phyloP scores from a whole-genome alignment of 1,140 invertebrate genomes.

The Onthophagus taurus region DNA sequence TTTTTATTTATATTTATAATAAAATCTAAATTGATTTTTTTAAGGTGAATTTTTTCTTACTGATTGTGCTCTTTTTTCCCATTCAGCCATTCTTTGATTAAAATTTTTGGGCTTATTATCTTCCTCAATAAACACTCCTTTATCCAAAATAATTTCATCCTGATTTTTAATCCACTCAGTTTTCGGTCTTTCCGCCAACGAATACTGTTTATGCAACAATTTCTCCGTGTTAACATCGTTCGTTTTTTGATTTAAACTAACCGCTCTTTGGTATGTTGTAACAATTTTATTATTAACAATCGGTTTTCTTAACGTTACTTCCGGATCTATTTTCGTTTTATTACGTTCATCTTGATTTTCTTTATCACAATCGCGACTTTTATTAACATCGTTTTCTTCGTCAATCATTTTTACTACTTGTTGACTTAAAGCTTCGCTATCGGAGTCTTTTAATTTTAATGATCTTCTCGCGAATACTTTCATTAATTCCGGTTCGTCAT shows the following conservation, averaged over 20 bases:
- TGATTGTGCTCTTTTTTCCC: constrained; percentile 62
- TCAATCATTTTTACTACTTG: constrained; percentile 40
- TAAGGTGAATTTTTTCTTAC: too few species aligned
- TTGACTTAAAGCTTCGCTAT: constrained; percentile 47
- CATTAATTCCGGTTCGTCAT: constrained; percentile 62
- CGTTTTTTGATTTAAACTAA: constrained; percentile 24
- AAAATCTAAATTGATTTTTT: too few species aligned
- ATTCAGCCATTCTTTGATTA: constrained; percentile 60
- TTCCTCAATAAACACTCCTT: constrained; percentile 36
- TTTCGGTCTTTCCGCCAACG: constrained; percentile 23
- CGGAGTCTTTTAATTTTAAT: constrained; percentile 60
- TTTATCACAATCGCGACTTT: constrained; percentile 56
- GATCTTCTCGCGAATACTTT: constrained; percentile 70
- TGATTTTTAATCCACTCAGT: constrained; percentile 25
- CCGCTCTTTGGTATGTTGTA: constrained; percentile 19
- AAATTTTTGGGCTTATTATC: constrained; percentile 56
- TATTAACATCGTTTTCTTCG: constrained; percentile 21
- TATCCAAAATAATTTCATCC: constrained; percentile 24
- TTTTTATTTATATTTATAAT: too few species aligned
- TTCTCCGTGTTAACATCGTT: constrained; percentile 19
- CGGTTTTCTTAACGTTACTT: constrained; percentile 23
- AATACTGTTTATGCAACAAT: constrained; percentile 24
- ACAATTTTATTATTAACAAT: constrained; percentile 16
- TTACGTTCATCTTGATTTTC: constrained; percentile 47
- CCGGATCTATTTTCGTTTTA: constrained; percentile 27